These are phyloP conservation scores for Micromesistius poutassou DNA, from an alignment of 2,797 vertebrate genomes.

Conservation along the genomic window DNA sequence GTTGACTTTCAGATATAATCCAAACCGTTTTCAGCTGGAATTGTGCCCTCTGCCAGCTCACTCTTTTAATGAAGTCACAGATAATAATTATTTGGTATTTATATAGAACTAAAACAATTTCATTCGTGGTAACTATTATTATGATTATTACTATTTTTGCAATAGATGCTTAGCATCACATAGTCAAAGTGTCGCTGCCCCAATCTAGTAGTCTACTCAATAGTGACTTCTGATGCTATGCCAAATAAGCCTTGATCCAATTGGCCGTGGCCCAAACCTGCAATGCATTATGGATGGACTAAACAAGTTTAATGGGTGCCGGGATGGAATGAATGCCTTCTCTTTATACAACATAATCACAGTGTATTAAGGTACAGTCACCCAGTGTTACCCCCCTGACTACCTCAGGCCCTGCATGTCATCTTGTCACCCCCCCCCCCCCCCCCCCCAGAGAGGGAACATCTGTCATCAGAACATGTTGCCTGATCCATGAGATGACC, in stretches of 20 bases:
- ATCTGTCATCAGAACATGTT: not conserved
- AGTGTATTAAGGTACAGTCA: not conserved
- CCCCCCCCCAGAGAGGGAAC: not conserved
- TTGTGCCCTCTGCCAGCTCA: not conserved
- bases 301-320: slow-evolving; percentile 13
- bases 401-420: not conserved
- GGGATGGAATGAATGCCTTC: not conserved
- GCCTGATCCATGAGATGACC: not conserved
- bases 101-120: too few species aligned
- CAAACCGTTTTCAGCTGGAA: not conserved
- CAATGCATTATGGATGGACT: slow-evolving; percentile 27
- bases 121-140: too few species aligned
- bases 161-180: too few species aligned
- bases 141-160: too few species aligned
- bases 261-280: slow-evolving; percentile 6
- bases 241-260: slow-evolving; percentile 2
- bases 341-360: not conserved
- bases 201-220: slow-evolving; percentile 17
- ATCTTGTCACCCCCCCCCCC: too few species aligned
- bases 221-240: not conserved
- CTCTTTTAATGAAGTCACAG: not conserved
- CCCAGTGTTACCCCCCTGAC: not conserved
- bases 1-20: not conserved
- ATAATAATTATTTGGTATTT: not conserved
- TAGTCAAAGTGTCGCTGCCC: too few species aligned